A percentile compares a stretch with the other conserved stretches of the same genome.
phyloP scores from a whole-genome alignment of 2,797 vertebrate species.

The Artibeus jamaicensis region DNA sequence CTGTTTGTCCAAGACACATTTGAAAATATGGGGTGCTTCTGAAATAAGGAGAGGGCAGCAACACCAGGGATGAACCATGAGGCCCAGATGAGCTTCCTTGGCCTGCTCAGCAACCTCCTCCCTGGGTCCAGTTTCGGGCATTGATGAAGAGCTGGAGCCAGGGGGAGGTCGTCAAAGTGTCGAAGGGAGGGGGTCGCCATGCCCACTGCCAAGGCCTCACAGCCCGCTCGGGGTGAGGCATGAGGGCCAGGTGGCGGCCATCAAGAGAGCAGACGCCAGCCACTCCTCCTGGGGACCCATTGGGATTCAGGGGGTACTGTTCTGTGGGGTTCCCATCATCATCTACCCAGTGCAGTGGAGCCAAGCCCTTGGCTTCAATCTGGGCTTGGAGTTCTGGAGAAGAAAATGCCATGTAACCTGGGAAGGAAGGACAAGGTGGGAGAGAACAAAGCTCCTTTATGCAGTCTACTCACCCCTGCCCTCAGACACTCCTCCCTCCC shows the following conservation, averaged over 20 bases:
- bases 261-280: constrained; percentile 91
- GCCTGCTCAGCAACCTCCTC: constrained; percentile 28
- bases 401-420: constrained; percentile 92
- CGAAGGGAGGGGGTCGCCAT: constrained; percentile 86
- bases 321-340: constrained; percentile 88
- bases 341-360: constrained; percentile 90
- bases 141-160: constrained; percentile 93
- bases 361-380: constrained; percentile 81
- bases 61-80: not conserved
- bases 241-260: constrained; percentile 92
- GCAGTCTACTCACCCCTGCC: accelerated
- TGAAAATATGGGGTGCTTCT: not conserved
- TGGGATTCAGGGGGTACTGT: constrained; percentile 92
- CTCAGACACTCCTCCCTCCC: accelerated
- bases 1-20: not conserved
- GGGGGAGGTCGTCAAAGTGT: constrained; percentile 83
- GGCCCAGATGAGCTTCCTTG: accelerated
- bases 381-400: constrained; percentile 79
- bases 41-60: not conserved
- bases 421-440: not conserved
- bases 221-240: constrained; percentile 95
- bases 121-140: constrained; percentile 87
- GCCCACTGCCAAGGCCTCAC: constrained; percentile 94
- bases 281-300: constrained; percentile 89
- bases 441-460: not conserved